Conservation (phyloP, 2,113 vertebrate species). For the Thinocorus orbignyianus region DNA sequence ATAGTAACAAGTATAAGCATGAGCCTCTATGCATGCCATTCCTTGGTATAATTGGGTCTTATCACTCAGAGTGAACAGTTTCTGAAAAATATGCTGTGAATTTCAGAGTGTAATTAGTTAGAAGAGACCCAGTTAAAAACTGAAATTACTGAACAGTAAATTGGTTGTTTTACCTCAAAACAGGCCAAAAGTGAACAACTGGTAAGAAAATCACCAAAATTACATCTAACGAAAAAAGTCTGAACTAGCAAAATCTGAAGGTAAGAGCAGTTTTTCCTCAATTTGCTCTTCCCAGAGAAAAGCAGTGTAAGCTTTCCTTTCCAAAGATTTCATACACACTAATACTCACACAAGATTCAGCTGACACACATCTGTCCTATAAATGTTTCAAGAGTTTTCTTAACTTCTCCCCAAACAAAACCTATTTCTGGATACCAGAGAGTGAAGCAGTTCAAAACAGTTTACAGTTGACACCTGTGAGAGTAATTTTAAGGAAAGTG, state of each 20-base stretch:
- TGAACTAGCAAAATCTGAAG: background rate
- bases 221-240: background rate
- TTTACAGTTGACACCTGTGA: background rate
- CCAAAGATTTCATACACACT: background rate
- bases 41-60: too few species aligned
- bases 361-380: background rate
- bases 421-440: background rate
- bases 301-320: background rate
- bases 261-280: background rate
- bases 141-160: too few species aligned
- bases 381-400: background rate
- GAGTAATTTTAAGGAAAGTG: background rate
- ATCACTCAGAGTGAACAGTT: too few species aligned
- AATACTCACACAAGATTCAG: background rate
- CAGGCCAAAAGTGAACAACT: background rate
- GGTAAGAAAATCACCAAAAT: background rate
- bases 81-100: too few species aligned
- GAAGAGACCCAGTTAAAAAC: too few species aligned
- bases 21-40: too few species aligned
- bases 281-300: background rate
- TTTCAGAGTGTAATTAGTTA: too few species aligned
- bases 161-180: too few species aligned
- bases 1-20: too few species aligned
- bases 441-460: background rate
- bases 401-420: background rate